phyloP scores from a whole-genome alignment of 2,888 invertebrate genomes.

The Tenthredo distinguenda region DNA sequence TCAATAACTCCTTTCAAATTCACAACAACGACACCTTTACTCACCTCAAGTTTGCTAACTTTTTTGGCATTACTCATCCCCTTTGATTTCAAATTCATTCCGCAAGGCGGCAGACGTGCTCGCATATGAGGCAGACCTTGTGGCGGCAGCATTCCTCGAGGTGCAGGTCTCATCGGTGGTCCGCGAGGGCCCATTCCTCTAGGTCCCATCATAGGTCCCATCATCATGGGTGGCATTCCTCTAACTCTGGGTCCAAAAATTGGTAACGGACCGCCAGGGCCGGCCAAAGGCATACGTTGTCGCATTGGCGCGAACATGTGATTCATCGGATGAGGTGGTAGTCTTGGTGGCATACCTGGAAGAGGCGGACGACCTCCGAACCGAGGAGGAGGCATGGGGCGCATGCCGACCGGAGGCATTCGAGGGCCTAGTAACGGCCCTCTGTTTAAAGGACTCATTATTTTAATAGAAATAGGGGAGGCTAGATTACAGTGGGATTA shows the following conservation, averaged over 20 bases:
- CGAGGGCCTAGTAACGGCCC: constrained; percentile 70
- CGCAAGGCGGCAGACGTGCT: constrained; percentile 68
- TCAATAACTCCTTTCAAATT: neutral
- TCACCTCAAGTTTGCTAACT: constrained; percentile 71
- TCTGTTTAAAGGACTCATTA: constrained; percentile 73
- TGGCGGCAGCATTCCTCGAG: constrained; percentile 65
- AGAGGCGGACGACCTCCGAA: constrained; percentile 66
- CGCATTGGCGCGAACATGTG: constrained; percentile 66
- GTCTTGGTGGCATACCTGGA: constrained; percentile 64
- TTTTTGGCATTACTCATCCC: constrained; percentile 68
- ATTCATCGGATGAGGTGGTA: constrained; percentile 65
- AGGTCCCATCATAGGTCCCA: constrained; percentile 67
- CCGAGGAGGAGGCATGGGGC: constrained; percentile 67
- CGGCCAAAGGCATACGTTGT: constrained; percentile 63
- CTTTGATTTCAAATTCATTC: constrained; percentile 69
- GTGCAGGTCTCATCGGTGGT: constrained; percentile 64
- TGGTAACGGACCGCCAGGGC: constrained; percentile 62
- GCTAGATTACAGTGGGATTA: neutral
- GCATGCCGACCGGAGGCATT: constrained; percentile 65
- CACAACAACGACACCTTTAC: neutral
- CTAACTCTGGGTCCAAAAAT: constrained; percentile 64
- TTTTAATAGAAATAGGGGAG: neutral
- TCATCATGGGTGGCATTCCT: constrained; percentile 65
- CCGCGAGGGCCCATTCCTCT: constrained; percentile 62
- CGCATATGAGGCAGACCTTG: constrained; percentile 69